These are phyloP conservation scores for Pseudorasbora parva DNA, from an alignment of 2,113 vertebrate genomes.

Conservation along the genomic window DNA sequence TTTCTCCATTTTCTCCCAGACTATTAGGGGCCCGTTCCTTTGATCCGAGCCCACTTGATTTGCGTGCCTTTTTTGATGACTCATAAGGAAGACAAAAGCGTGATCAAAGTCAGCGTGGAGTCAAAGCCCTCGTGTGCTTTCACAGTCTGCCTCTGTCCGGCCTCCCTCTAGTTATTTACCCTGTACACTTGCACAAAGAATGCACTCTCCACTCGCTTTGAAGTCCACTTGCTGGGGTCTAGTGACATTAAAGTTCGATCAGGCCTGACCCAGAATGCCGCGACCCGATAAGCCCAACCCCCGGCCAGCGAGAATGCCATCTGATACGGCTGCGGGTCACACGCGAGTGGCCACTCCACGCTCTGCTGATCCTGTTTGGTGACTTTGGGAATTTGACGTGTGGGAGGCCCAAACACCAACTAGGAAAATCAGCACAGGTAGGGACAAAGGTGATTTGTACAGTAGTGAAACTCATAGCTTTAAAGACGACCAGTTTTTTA, in stretches of 20 bases:
- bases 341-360: conserved; percentile 60
- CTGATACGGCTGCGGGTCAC: conserved; percentile 64
- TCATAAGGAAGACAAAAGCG: conserved; percentile 74
- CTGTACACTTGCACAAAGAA: conserved; percentile 64
- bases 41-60: conserved; percentile 85
- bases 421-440: background rate
- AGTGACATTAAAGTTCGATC: conserved; percentile 75
- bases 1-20: conserved; percentile 75
- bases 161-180: conserved; percentile 68
- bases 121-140: conserved; percentile 73
- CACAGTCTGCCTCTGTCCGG: conserved; percentile 63
- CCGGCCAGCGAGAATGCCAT: conserved; percentile 58
- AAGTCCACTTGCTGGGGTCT: conserved; percentile 71
- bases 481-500: too few relatives aligned
- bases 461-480: background rate
- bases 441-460: background rate
- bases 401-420: conserved; percentile 27
- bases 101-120: conserved; percentile 87
- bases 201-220: conserved; percentile 70
- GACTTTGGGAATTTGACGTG: conserved; percentile 59
- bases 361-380: conserved; percentile 57
- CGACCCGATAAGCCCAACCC: conserved; percentile 71
- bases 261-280: conserved; percentile 75
- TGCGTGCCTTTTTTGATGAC: conserved; percentile 66
- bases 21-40: conserved; percentile 79